Percentiles rank a stretch among this genome's conserved stretches.
Conservation (phyloP, 2,888 invertebrate genomes). For the Panorpa germanica region DNA sequence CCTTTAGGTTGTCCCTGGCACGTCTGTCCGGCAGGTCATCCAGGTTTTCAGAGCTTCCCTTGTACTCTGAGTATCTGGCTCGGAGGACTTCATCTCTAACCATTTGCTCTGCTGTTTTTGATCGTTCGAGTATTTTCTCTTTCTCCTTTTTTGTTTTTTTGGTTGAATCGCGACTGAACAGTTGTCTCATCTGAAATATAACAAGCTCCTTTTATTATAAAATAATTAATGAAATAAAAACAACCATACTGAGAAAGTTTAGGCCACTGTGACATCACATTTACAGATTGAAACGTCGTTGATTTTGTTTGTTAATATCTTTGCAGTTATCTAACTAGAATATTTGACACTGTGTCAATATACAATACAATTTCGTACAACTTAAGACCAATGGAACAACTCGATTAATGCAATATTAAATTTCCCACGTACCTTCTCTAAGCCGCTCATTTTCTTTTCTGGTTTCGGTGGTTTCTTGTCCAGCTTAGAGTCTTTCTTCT, state of each 20-base stretch:
- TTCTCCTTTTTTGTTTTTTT: slow-evolving; percentile 50
- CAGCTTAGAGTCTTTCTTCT: slow-evolving; percentile 28
- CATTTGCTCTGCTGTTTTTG: no score
- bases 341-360: no score
- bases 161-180: slow-evolving; percentile 49
- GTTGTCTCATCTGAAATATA: slow-evolving; percentile 40
- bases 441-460: slow-evolving; percentile 46
- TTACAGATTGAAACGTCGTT: no score
- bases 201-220: neutral
- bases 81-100: slow-evolving; percentile 33
- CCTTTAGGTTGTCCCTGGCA: slow-evolving; percentile 14
- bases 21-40: slow-evolving; percentile 24
- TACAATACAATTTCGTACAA: no score
- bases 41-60: slow-evolving; percentile 29
- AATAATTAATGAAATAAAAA: slow-evolving; percentile 4
- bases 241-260: slow-evolving; percentile 3
- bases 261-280: no score
- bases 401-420: no score
- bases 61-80: slow-evolving; percentile 37
- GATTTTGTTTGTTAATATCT: no score
- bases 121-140: no score
- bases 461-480: slow-evolving; percentile 32
- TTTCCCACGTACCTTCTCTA: slow-evolving; percentile 39
- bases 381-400: no score
- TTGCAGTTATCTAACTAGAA: no score